Evolutionary conservation across 2,888 invertebrate genomes (phyloP).

Genomic region (Neoitamus cyanurus): DNA sequence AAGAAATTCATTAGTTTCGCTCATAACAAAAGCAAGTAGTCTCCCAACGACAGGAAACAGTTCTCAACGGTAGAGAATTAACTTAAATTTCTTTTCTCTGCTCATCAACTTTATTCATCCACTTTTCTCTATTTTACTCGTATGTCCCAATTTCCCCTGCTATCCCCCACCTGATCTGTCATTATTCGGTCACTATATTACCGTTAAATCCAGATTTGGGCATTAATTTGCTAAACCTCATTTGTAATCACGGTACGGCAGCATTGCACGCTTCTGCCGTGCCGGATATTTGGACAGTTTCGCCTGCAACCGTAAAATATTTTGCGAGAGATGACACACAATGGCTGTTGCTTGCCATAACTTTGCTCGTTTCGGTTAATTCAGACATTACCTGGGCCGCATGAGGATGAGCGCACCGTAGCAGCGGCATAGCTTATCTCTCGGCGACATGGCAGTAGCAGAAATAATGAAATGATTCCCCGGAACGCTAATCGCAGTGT

Average conservation of each 20-base stretch:
- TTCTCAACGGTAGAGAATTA: no score
- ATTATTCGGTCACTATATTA: not conserved
- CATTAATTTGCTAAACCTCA: not conserved
- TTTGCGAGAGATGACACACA: conserved; percentile 10
- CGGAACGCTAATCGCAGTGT: not conserved
- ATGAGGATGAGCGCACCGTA: not conserved
- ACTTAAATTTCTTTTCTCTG: no score
- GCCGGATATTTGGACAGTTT: not conserved
- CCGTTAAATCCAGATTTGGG: not conserved
- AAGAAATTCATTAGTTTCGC: no score
- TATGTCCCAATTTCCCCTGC: no score
- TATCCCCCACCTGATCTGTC: no score
- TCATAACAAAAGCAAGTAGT: no score
- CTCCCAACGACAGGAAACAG: no score
- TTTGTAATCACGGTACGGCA: not conserved
- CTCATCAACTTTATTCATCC: no score
- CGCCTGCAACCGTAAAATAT: not conserved
- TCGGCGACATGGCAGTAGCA: not conserved
- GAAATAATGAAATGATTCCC: not conserved
- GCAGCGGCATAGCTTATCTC: not conserved
- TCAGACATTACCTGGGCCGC: not conserved
- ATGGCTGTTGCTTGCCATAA: conserved; percentile 8
- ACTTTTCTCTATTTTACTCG: no score
- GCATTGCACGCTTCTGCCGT: not conserved
- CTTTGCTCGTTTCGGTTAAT: not conserved